Conservation (phyloP, 2,888 invertebrate species). For the Selenia dentaria region DNA sequence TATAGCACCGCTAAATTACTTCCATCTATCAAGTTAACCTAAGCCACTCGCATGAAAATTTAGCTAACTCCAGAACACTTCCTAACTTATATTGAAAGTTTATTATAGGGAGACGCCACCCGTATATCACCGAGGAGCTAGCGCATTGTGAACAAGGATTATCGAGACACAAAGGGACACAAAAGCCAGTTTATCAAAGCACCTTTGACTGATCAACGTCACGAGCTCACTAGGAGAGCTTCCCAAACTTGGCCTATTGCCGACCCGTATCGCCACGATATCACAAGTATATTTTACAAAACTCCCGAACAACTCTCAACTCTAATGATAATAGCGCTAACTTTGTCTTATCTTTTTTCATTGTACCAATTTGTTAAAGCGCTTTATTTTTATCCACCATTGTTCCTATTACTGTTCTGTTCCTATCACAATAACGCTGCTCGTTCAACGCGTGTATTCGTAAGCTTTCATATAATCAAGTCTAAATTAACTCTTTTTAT, state of each 20-base stretch:
- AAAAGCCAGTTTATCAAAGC: constrained; percentile 72
- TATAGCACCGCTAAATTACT: constrained; percentile 6
- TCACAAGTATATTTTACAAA: constrained; percentile 37
- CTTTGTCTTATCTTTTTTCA: constrained; percentile 36
- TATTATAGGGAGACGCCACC: constrained; percentile 48
- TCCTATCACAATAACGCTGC: constrained; percentile 9
- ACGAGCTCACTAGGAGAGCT: constrained; percentile 52
- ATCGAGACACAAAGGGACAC: constrained; percentile 68
- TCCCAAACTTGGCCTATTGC: constrained; percentile 49
- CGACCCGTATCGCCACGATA: constrained; percentile 40
- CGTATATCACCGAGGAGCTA: constrained; percentile 46
- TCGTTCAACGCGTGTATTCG: constrained; percentile 16
- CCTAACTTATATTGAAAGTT: constrained; percentile 40
- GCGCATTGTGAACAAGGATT: constrained; percentile 57
- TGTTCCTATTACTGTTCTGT: constrained; percentile 21
- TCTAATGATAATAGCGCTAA: constrained; percentile 32
- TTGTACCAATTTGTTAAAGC: constrained; percentile 33
- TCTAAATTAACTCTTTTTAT: constrained; percentile 32
- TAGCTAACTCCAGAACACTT: constrained; percentile 25
- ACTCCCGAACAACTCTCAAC: constrained; percentile 32
- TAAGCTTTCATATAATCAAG: constrained; percentile 20
- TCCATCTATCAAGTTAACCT: constrained; percentile 20
- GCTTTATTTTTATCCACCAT: constrained; percentile 27
- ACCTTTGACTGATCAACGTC: constrained; percentile 55
- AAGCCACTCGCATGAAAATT: constrained; percentile 21